Conservation (phyloP, 1,140 invertebrate species). For the Arion vulgaris region DNA sequence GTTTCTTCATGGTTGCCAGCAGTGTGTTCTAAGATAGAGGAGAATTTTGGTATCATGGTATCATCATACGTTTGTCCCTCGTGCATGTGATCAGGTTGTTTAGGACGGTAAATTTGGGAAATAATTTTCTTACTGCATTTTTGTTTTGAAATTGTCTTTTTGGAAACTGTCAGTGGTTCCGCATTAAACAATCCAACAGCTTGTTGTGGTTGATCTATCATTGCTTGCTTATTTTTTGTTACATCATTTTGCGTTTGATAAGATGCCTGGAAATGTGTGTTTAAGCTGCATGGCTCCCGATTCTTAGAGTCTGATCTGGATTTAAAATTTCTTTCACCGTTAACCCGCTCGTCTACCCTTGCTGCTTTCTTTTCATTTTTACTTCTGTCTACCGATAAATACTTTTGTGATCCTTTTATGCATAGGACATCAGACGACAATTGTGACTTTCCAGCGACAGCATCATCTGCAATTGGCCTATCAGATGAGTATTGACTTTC, state of each 20-base stretch:
- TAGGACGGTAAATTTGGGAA: not conserved
- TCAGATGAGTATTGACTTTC: too few relatives aligned
- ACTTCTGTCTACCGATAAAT: not conserved
- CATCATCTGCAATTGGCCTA: too few relatives aligned
- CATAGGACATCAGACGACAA: not conserved
- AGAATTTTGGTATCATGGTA: not conserved
- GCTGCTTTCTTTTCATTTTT: not conserved
- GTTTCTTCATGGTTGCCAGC: not conserved
- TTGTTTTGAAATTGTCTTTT: not conserved
- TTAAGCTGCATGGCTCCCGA: not conserved
- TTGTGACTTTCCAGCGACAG: too few relatives aligned
- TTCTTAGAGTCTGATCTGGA: not conserved
- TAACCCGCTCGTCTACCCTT: not conserved
- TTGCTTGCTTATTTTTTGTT: not conserved
- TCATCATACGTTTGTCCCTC: not conserved
- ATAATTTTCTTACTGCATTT: not conserved
- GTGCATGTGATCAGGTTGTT: not conserved
- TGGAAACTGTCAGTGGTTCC: not conserved
- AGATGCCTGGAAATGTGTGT: not conserved
- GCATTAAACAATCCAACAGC: not conserved
- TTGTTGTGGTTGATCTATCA: not conserved
- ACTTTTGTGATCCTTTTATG: not conserved
- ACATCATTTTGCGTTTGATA: not conserved
- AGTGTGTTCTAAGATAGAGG: not conserved
- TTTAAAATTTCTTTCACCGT: not conserved